Percentiles rank a stretch among this genome's conserved stretches.
Conservation (phyloP, 1,140 invertebrate genomes). For the Pseudomyrmex dendroicus region DNA sequence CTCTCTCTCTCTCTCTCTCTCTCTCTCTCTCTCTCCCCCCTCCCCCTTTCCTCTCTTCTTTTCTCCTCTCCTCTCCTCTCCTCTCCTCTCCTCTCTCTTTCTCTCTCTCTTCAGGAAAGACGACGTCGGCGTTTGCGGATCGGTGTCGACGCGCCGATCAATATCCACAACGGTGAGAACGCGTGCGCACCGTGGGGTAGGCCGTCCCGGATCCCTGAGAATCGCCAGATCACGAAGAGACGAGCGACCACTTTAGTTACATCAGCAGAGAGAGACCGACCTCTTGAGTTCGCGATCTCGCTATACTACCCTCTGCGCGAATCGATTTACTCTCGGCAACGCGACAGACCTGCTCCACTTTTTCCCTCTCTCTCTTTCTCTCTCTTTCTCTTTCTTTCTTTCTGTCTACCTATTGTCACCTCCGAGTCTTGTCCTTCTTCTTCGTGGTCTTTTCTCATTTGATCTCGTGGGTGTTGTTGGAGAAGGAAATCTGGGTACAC, state of each 20-base stretch:
- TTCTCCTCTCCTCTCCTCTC: no score
- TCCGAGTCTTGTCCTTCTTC: conserved; percentile 22
- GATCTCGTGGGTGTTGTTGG: conserved; percentile 79
- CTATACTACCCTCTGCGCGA: conserved; percentile 29
- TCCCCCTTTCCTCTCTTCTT: not conserved
- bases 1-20: no score
- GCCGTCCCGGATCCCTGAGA: conserved; percentile 65
- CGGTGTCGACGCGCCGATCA: conserved; percentile 80
- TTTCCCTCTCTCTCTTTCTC: conserved; percentile 30
- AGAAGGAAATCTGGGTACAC: conserved; percentile 43
- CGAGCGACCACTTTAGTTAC: conserved; percentile 62
- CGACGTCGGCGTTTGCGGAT: conserved; percentile 62
- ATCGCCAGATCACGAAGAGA: conserved; percentile 57
- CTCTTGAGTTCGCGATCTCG: conserved; percentile 11
- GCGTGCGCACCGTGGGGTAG: conserved; percentile 56
- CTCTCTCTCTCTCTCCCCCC: conserved; percentile 16
- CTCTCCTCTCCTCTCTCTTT: no score
- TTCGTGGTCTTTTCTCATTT: conserved; percentile 37
- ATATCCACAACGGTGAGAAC: conserved; percentile 69
- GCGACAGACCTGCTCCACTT: conserved; percentile 48
- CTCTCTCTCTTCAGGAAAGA: conserved; percentile 33
- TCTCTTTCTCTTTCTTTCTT: conserved; percentile 1
- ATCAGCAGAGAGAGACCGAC: conserved; percentile 55
- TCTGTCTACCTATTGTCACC: not conserved
- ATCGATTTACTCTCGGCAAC: conserved; percentile 39